These are phyloP conservation scores for Simalia tracyae DNA, from an alignment of 2,797 vertebrate species.

Conservation along the genomic window DNA sequence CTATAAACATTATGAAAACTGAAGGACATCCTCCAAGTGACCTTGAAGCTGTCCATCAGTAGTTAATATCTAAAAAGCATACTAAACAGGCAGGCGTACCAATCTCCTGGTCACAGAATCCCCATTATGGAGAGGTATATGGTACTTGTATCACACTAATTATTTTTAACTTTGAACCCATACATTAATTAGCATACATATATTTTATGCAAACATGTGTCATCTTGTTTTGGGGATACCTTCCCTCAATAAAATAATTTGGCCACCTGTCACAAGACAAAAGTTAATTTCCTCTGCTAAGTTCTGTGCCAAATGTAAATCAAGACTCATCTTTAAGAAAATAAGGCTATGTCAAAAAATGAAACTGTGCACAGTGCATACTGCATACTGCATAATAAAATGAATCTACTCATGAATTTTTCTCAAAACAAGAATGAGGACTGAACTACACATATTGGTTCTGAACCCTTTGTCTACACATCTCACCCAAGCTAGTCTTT, in stretches of 20 bases:
- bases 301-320: background rate
- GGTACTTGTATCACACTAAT: background rate
- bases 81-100: background rate
- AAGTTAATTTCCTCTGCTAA: background rate
- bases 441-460: background rate
- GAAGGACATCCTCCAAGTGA: background rate
- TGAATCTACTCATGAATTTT: background rate
- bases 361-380: background rate
- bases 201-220: background rate
- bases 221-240: background rate
- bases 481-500: background rate
- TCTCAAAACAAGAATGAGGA: background rate
- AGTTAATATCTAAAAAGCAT: background rate
- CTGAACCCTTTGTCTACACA: background rate
- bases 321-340: background rate
- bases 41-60: background rate
- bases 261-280: background rate
- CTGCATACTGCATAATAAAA: background rate
- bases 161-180: background rate
- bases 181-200: background rate
- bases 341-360: background rate
- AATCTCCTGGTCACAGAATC: background rate
- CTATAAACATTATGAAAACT: background rate
- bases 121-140: background rate
- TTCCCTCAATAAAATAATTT: background rate